Conservation (phyloP, 2,113 vertebrate genomes). For the Lutjanus erythropterus region DNA sequence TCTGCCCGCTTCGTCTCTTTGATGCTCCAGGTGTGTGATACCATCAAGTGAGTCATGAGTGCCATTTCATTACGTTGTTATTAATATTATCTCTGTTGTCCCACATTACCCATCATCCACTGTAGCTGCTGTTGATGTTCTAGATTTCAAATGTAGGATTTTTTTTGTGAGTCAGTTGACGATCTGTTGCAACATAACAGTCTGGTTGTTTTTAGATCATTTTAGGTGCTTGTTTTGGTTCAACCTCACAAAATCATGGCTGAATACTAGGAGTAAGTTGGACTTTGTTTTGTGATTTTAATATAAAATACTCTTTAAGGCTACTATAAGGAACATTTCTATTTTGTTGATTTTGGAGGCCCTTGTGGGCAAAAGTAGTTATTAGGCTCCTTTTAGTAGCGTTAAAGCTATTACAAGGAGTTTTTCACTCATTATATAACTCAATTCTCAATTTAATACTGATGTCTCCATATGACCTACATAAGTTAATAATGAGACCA, state of each 20-base stretch:
- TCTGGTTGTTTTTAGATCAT: background rate
- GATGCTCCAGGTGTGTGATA: conserved; percentile 83
- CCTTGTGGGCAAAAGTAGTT: too few relatives aligned
- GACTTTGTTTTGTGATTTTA: background rate
- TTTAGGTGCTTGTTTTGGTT: background rate
- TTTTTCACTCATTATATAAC: too few relatives aligned
- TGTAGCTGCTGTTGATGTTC: conserved; percentile 2
- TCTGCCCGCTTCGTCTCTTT: conserved; percentile 56
- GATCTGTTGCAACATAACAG: background rate
- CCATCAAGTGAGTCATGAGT: conserved; percentile 65
- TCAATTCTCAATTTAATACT: too few relatives aligned
- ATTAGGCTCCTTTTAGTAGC: too few relatives aligned
- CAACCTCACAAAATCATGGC: background rate
- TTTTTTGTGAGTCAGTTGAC: background rate
- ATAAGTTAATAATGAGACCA: too few relatives aligned
- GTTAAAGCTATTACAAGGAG: too few relatives aligned
- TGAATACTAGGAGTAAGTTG: background rate
- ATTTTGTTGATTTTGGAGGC: too few relatives aligned
- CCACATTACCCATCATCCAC: conserved; percentile 45
- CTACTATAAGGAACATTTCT: too few relatives aligned
- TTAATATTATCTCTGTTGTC: conserved; percentile 69
- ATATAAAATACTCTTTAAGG: background rate
- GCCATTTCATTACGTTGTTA: conserved; percentile 72
- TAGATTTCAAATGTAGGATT: conserved; percentile 34
- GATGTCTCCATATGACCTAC: too few relatives aligned